Evolutionary conservation across 2,888 invertebrate genomes (phyloP).

Genomic region (Ochropleura leucogaster): DNA sequence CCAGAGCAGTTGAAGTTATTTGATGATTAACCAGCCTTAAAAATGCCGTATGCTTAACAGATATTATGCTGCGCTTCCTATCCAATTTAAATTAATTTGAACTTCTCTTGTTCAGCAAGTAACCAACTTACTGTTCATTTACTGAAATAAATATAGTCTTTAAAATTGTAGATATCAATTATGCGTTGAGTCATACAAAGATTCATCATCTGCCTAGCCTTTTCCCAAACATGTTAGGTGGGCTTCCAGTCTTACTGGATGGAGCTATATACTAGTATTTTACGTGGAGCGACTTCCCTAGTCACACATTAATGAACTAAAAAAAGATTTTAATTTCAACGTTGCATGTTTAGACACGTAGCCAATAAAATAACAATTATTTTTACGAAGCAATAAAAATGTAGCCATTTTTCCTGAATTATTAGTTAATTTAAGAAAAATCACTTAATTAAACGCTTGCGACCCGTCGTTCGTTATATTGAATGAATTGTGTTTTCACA

Average conservation of each 20-base stretch:
- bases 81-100: no score
- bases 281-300: no score
- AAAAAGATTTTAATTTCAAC: neutral
- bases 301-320: neutral
- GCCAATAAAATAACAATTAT: conserved; percentile 28
- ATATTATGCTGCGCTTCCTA: no score
- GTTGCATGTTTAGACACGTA: conserved; percentile 27
- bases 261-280: no score
- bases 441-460: conserved; percentile 53
- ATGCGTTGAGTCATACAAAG: neutral
- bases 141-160: neutral
- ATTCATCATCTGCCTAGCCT: no score
- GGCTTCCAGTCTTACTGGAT: no score
- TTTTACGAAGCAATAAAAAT: conserved; percentile 39
- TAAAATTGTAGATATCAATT: neutral
- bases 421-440: conserved; percentile 47
- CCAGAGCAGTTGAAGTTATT: no score
- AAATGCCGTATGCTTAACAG: no score
- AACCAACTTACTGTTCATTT: no score
- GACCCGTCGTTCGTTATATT: conserved; percentile 55
- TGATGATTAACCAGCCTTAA: no score
- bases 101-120: no score
- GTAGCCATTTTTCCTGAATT: conserved; percentile 45
- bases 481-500: conserved; percentile 64
- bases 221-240: no score